phyloP scores from a whole-genome alignment of 92 coral and sea anemone genomes.

The Parazoanthus atlanticus region DNA sequence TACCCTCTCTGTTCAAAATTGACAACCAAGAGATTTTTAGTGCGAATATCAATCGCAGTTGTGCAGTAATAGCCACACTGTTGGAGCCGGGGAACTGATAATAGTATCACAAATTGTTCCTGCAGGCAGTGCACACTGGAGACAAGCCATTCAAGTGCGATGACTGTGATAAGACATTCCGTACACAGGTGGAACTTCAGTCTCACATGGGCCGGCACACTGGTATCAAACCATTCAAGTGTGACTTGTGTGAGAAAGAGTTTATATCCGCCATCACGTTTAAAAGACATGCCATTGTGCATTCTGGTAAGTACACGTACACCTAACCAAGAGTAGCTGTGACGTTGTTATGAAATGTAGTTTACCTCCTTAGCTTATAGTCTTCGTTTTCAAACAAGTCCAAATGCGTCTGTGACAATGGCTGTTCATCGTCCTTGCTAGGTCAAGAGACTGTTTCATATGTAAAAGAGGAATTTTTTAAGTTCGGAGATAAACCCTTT shows the following conservation, averaged over 20 bases:
- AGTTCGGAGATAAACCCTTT: too few species aligned
- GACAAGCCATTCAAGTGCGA: slow-evolving; percentile 98
- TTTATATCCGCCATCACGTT: slow-evolving; percentile 95
- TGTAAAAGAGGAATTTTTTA: too few species aligned
- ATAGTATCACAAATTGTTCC: neutral
- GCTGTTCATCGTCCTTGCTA: too few species aligned
- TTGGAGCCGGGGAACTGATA: too few species aligned
- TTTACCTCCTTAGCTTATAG: neutral
- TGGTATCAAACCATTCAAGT: slow-evolving; percentile 93
- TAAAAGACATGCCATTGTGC: slow-evolving; percentile 95
- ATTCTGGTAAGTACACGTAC: slow-evolving; percentile 71
- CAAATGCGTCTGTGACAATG: too few species aligned
- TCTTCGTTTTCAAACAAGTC: too few species aligned
- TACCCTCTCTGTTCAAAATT: too few species aligned
- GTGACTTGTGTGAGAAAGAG: slow-evolving; percentile 93
- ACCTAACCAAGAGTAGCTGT: neutral
- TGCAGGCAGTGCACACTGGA: slow-evolving; percentile 94
- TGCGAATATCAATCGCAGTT: too few species aligned
- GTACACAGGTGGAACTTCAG: slow-evolving; percentile 94
- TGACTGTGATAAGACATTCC: slow-evolving; percentile 94
- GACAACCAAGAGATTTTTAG: too few species aligned
- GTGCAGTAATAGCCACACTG: too few species aligned
- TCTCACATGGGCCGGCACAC: slow-evolving; percentile 99
- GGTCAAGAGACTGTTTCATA: too few species aligned
- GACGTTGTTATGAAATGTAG: too few species aligned